A percentile compares a stretch with the other conserved stretches of the same genome.
Conservation (phyloP, 2,113 vertebrate species). For the Isichthys henryi region DNA sequence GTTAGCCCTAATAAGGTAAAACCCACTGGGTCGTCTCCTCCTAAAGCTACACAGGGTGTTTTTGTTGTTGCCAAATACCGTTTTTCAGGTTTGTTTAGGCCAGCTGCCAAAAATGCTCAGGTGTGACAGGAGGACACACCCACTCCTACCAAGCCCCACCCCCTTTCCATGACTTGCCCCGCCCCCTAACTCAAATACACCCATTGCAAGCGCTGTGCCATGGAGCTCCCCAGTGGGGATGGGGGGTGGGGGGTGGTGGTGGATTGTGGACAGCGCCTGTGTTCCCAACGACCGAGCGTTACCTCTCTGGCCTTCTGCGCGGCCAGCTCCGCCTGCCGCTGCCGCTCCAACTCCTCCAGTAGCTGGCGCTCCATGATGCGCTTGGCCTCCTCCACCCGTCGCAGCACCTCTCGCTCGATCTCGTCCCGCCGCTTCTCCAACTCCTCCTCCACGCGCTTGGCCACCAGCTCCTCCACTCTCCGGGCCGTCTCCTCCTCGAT, state of each 20-base stretch:
- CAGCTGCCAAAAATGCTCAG: not conserved
- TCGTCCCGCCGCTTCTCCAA: conserved; percentile 95
- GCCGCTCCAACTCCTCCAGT: conserved; percentile 98
- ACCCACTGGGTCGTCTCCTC: not conserved
- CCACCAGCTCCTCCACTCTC: conserved; percentile 94
- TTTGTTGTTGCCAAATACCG: not conserved
- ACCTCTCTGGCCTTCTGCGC: conserved; percentile 99
- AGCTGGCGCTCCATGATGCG: conserved; percentile 99
- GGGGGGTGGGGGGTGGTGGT: not conserved
- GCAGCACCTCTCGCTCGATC: conserved; percentile 95
- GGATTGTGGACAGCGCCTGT: conserved; percentile 57
- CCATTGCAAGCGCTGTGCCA: conserved; percentile 77
- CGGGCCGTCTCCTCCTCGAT: conserved; percentile 98
- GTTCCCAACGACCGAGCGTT: conserved; percentile 99
- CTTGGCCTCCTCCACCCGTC: conserved; percentile 96
- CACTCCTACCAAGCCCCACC: not conserved
- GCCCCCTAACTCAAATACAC: conserved; percentile 25
- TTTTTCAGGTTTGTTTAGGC: not conserved
- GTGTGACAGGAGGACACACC: conserved; percentile 37
- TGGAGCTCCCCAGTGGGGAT: conserved; percentile 42
- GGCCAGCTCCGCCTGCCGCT: conserved; percentile 94
- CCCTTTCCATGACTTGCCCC: not conserved
- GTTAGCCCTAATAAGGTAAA: not conserved
- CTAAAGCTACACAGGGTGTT: not conserved
- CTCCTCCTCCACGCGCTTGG: conserved; percentile 95